These are phyloP conservation scores for Drosophila carrolli DNA, from an alignment of 1,140 invertebrate species.

Conservation along the genomic window DNA sequence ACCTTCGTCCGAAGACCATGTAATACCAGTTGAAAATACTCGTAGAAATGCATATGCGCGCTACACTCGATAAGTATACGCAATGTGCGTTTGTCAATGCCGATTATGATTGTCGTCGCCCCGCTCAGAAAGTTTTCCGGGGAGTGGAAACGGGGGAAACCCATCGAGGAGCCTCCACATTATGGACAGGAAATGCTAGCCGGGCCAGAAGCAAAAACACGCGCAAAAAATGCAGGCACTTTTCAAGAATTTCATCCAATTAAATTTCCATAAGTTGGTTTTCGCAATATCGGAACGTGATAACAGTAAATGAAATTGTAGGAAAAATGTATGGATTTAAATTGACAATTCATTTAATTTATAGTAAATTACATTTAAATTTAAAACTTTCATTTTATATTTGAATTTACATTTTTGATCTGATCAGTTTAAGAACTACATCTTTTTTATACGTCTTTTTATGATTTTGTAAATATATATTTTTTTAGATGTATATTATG, in stretches of 20 bases:
- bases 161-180: slow-evolving; percentile 33
- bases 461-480: no score
- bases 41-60: slow-evolving; percentile 13
- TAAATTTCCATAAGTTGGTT: slow-evolving; percentile 18
- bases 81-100: slow-evolving; percentile 70
- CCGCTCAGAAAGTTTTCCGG: slow-evolving; percentile 12
- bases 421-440: no score
- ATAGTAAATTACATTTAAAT: no score
- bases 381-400: no score
- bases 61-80: slow-evolving; percentile 50
- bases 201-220: slow-evolving; percentile 24
- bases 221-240: slow-evolving; percentile 15
- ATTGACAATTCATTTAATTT: no score
- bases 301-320: neutral
- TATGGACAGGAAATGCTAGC: slow-evolving; percentile 67
- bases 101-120: slow-evolving; percentile 79
- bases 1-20: slow-evolving; percentile 4
- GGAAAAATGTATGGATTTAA: no score
- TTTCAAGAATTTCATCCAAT: slow-evolving; percentile 20
- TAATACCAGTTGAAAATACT: slow-evolving; percentile 9
- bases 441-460: no score
- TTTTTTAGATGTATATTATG: neutral
- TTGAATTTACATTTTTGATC: no score
- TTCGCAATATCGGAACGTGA: neutral
- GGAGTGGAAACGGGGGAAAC: neutral